phyloP scores from a whole-genome alignment of 2,797 vertebrate species.

The Falco peregrinus region DNA sequence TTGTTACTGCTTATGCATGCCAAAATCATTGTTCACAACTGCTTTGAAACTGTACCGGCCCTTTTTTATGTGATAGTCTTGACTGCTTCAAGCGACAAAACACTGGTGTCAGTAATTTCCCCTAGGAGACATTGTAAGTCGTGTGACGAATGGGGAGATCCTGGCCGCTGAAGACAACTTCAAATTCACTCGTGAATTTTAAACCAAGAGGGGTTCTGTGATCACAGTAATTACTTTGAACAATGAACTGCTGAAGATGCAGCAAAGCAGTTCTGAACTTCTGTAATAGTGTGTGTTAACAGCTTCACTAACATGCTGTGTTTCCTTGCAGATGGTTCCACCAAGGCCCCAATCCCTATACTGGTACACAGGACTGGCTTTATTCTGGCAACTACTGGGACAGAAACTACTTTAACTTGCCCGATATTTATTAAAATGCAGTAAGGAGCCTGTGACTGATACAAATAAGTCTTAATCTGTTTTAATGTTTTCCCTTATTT shows the following conservation, averaged over 20 bases:
- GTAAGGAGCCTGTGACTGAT: slow-evolving; percentile 59
- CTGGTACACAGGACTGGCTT: slow-evolving; percentile 94
- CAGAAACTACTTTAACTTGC: slow-evolving; percentile 89
- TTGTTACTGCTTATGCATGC: slow-evolving; percentile 13
- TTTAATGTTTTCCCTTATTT: slow-evolving; percentile 71
- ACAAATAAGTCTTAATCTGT: slow-evolving; percentile 76
- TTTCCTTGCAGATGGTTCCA: slow-evolving; percentile 91
- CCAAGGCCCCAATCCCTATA: slow-evolving; percentile 92
- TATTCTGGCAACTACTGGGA: slow-evolving; percentile 96
- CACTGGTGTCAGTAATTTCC: neutral
- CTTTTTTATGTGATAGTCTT: neutral
- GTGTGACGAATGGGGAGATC: neutral
- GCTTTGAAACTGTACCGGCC: slow-evolving; percentile 31
- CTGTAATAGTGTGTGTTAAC: no score
- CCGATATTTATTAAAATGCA: slow-evolving; percentile 92
- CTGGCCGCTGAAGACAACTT: neutral
- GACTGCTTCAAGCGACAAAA: neutral
- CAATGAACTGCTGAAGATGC: neutral
- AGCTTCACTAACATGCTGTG: neutral
- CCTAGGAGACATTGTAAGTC: rapidly evolving
- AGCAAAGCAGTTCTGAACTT: slow-evolving; percentile 64
- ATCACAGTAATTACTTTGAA: neutral
- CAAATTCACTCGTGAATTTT: neutral
- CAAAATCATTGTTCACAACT: slow-evolving; percentile 45
- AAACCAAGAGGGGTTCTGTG: neutral